A percentile compares a stretch with the other conserved stretches of the same genome.
phyloP scores from a whole-genome alignment of 1,140 invertebrate species.

The Drosophila pectinifera region DNA sequence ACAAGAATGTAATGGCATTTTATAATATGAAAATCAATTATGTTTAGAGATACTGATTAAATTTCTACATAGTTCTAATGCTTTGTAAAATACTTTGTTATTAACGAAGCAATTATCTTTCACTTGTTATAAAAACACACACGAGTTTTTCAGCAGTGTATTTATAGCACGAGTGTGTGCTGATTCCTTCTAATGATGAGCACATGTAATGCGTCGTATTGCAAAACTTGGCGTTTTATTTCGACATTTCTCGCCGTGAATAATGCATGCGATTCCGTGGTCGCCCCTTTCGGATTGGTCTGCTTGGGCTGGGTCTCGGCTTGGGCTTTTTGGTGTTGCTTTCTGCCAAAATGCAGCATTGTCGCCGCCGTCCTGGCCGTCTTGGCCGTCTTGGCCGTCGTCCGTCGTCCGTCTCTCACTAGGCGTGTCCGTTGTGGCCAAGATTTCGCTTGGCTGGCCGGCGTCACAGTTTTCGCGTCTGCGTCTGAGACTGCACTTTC shows the following conservation, averaged over 20 bases:
- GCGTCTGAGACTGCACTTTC: slow-evolving; percentile 51
- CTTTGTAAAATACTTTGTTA: too few species aligned
- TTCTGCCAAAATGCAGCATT: slow-evolving; percentile 70
- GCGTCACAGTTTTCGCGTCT: slow-evolving; percentile 68
- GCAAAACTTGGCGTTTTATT: slow-evolving; percentile 81
- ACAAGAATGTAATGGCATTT: too few species aligned
- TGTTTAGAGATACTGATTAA: too few species aligned
- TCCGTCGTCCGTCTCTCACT: slow-evolving; percentile 69
- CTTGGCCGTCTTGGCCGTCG: slow-evolving; percentile 42
- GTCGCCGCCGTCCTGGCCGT: slow-evolving; percentile 56
- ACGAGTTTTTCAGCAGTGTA: slow-evolving; percentile 30
- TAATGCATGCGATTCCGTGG: slow-evolving; percentile 72
- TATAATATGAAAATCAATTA: too few species aligned
- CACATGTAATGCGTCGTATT: slow-evolving; percentile 79
- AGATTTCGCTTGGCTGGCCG: slow-evolving; percentile 75
- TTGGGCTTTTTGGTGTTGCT: slow-evolving; percentile 24
- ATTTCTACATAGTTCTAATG: too few species aligned
- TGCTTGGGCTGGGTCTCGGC: slow-evolving; percentile 36
- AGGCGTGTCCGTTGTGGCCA: slow-evolving; percentile 73
- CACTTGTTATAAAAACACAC: neutral
- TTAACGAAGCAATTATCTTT: neutral
- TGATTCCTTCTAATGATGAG: slow-evolving; percentile 70
- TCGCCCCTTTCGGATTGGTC: slow-evolving; percentile 55
- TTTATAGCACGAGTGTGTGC: slow-evolving; percentile 27
- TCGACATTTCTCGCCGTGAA: slow-evolving; percentile 79